Evolutionary conservation across 2,888 invertebrate genomes (phyloP).

Genomic region (Diabrotica balteata): DNA sequence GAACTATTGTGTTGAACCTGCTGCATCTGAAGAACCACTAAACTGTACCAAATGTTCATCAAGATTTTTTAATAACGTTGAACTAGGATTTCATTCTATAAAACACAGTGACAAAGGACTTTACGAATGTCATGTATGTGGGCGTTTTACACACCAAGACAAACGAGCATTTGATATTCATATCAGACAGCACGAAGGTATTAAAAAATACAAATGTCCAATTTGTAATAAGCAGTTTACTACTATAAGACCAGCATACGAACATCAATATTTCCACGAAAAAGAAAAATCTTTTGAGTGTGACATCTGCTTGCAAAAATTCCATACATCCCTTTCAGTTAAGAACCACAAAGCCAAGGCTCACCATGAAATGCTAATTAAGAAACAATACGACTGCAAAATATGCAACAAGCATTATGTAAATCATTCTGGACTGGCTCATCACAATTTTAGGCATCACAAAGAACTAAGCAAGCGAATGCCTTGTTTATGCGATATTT

Average conservation of each 20-base stretch:
- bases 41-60: neutral
- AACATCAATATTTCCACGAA: neutral
- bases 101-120: neutral
- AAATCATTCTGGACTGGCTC: conserved; percentile 49
- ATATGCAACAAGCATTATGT: conserved; percentile 32
- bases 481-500: conserved; percentile 45
- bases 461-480: conserved; percentile 34
- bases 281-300: conserved; percentile 3
- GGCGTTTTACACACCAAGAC: conserved; percentile 44
- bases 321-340: neutral
- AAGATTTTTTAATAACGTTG: conserved; percentile 53
- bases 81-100: conserved; percentile 47
- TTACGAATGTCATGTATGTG: conserved; percentile 3
- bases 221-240: conserved; percentile 3
- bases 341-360: conserved; percentile 51
- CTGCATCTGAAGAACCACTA: conserved; percentile 45
- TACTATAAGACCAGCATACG: neutral
- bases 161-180: conserved; percentile 38
- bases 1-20: neutral
- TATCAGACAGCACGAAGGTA: conserved; percentile 37
- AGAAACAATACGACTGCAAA: conserved; percentile 52
- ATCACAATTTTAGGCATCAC: conserved; percentile 49
- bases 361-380: conserved; percentile 61
- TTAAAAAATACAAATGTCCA: conserved; percentile 45
- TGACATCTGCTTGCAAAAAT: neutral